Percentiles rank a stretch among this genome's conserved stretches.
These are phyloP conservation scores for Crypturellus undulatus DNA, from an alignment of 2,113 vertebrate species.

Conservation along the genomic window DNA sequence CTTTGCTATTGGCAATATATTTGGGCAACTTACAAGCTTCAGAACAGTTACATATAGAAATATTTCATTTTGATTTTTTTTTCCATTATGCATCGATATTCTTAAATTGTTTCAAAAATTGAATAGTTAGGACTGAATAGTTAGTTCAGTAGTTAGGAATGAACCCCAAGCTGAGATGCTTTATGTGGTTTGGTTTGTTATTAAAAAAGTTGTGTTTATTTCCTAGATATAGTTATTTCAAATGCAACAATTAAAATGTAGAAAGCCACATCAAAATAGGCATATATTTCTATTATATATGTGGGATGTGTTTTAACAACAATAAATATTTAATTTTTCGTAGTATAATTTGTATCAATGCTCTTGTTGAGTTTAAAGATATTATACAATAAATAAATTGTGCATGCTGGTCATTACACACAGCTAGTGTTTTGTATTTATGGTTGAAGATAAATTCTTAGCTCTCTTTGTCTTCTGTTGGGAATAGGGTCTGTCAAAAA, in stretches of 20 bases:
- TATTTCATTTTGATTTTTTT: background rate
- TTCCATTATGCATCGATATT: background rate
- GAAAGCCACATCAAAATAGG: fast-evolving
- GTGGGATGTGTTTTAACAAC: background rate
- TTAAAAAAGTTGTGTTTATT: background rate
- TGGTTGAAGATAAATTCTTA: background rate
- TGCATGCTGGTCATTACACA: background rate
- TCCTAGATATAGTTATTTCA: background rate
- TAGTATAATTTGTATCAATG: background rate
- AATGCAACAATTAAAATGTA: background rate
- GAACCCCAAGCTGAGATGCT: background rate
- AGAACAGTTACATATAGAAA: background rate
- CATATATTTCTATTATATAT: background rate
- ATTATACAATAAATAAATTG: background rate
- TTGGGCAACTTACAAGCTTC: background rate
- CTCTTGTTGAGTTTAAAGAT: background rate
- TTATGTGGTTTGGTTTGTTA: background rate
- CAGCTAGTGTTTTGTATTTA: background rate
- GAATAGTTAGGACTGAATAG: background rate
- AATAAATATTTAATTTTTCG: background rate
- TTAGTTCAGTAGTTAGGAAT: background rate
- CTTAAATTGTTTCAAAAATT: background rate
- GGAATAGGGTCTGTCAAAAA: background rate
- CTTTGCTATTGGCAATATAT: background rate
- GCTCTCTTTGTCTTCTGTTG: background rate